Conservation (phyloP, 2,888 invertebrate genomes). For the Podotricha telesiphe region DNA sequence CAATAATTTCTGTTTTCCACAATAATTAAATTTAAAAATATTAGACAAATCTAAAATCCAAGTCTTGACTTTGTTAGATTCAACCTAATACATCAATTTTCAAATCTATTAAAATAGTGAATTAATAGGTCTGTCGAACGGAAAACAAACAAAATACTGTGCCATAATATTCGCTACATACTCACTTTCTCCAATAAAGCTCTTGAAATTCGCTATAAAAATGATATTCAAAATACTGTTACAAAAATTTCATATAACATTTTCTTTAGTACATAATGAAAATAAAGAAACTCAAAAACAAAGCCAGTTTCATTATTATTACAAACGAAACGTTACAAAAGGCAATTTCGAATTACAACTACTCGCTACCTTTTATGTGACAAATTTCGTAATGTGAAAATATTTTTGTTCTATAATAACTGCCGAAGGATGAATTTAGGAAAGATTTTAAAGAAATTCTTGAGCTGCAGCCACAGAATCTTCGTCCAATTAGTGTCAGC, state of each 20-base stretch:
- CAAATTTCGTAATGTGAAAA: conserved; percentile 15
- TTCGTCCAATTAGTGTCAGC: conserved; percentile 72
- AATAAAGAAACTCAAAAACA: background rate
- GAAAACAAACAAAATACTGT: too few relatives aligned
- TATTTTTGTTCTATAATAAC: conserved; percentile 39
- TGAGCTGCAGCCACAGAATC: conserved; percentile 38
- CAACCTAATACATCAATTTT: too few relatives aligned
- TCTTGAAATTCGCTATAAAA: too few relatives aligned
- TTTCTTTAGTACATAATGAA: background rate
- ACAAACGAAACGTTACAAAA: conserved; percentile 13
- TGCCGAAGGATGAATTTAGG: conserved; percentile 39
- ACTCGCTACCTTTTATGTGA: background rate
- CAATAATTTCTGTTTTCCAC: too few relatives aligned
- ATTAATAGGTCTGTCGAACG: too few relatives aligned
- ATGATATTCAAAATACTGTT: background rate
- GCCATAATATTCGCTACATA: too few relatives aligned
- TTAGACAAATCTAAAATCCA: too few relatives aligned
- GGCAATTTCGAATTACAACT: conserved; percentile 10
- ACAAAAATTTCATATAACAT: conserved; percentile 1
- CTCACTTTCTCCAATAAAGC: too few relatives aligned
- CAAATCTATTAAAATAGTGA: too few relatives aligned
- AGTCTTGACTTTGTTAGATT: too few relatives aligned
- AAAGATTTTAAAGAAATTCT: conserved; percentile 46
- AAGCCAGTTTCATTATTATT: conserved; percentile 4
- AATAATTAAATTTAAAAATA: too few relatives aligned